These are phyloP conservation scores for Sebastes hubbsi DNA, from an alignment of 2,797 vertebrate genomes.

Conservation along the genomic window DNA sequence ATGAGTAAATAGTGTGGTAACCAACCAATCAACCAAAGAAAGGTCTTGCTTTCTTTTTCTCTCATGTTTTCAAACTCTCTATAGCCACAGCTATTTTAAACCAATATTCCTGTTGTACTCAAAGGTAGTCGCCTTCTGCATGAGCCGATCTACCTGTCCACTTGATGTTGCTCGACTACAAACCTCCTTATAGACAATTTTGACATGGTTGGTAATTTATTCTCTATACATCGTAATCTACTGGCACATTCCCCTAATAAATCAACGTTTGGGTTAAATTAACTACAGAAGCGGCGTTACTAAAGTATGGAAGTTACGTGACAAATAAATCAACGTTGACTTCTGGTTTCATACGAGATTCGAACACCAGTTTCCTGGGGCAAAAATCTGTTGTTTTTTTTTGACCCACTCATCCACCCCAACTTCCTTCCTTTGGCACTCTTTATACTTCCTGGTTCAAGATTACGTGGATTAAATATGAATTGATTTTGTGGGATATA, in stretches of 20 bases:
- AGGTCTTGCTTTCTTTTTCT: neutral
- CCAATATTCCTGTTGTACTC: neutral
- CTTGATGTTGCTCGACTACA: neutral
- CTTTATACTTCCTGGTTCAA: neutral
- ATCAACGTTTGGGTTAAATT: no score
- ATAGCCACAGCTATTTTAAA: conserved; percentile 8
- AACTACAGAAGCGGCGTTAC: no score
- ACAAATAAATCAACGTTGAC: neutral
- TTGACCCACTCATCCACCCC: neutral
- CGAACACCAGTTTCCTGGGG: no score
- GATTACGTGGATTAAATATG: neutral
- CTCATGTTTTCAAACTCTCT: neutral
- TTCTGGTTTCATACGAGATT: neutral
- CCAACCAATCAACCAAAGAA: neutral
- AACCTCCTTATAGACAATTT: neutral
- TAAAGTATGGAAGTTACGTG: neutral
- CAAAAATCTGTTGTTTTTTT: fast-evolving
- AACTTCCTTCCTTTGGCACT: neutral
- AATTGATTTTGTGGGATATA: neutral
- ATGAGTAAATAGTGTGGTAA: neutral
- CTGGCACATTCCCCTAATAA: neutral
- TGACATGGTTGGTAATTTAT: neutral
- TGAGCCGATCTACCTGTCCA: neutral
- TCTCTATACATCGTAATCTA: neutral
- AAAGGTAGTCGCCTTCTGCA: no score